These are phyloP conservation scores for Poecilia wingei DNA, from an alignment of 2,797 vertebrate genomes.

Conservation along the genomic window DNA sequence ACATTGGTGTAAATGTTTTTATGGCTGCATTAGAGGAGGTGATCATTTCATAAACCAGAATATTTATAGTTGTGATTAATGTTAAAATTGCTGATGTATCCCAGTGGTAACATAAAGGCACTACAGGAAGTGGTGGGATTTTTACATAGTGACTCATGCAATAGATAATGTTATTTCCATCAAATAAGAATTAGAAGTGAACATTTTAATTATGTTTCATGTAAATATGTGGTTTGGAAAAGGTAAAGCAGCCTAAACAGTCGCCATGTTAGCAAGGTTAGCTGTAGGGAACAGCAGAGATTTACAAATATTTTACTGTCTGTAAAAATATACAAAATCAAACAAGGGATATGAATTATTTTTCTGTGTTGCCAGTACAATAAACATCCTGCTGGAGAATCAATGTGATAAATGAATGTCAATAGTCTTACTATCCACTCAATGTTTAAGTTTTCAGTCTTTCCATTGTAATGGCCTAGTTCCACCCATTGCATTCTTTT, in stretches of 20 bases:
- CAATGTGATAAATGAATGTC: background rate
- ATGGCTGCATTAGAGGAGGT: background rate
- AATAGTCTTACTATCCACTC: background rate
- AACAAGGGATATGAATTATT: background rate
- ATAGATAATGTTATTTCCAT: background rate
- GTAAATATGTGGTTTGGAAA: background rate
- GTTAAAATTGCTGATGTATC: background rate
- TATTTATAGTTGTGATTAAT: background rate
- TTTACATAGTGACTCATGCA: background rate
- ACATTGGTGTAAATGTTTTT: background rate
- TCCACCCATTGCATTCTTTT: background rate
- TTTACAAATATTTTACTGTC: background rate
- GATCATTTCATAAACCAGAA: background rate
- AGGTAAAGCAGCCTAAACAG: background rate
- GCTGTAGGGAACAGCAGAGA: background rate
- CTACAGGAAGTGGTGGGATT: background rate
- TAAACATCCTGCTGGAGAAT: background rate
- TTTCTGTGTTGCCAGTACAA: background rate
- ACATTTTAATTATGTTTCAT: background rate
- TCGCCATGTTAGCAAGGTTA: background rate
- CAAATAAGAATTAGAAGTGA: background rate
- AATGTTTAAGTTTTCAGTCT: background rate
- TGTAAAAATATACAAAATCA: background rate
- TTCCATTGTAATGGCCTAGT: background rate
- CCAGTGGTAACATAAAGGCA: background rate